Evolutionary conservation across 1,140 invertebrate species (phyloP).

Genomic region (Zaprionus camerounensis): DNA sequence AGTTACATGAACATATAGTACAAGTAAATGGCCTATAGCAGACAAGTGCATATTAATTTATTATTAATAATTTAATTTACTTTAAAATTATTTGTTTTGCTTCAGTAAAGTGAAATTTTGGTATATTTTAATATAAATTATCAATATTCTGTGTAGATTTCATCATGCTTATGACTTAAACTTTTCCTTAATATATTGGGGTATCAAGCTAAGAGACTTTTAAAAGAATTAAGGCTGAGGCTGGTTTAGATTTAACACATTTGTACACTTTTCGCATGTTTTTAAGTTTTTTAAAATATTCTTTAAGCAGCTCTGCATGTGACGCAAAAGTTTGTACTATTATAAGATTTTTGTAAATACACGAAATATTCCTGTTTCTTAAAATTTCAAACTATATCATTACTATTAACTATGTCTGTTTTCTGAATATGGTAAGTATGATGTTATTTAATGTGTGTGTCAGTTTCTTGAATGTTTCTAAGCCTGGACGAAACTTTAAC

Average conservation of each 20-base stretch:
- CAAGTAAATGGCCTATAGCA: background rate
- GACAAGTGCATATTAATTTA: background rate
- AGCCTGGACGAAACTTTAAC: constrained; percentile 15
- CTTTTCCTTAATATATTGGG: background rate
- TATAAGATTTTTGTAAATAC: constrained; percentile 13
- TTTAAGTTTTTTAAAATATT: background rate
- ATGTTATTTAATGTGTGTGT: constrained; percentile 32
- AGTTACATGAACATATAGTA: background rate
- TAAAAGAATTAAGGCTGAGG: background rate
- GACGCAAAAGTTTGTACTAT: background rate
- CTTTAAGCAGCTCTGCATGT: background rate
- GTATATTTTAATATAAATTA: no score
- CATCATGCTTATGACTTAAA: background rate
- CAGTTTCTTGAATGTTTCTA: constrained; percentile 27
- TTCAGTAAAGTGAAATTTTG: background rate
- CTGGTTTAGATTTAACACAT: background rate
- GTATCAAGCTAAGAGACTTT: no score
- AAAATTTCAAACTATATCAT: constrained; percentile 1
- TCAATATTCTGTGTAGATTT: no score
- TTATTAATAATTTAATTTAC: background rate
- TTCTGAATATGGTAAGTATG: constrained; percentile 28
- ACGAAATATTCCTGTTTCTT: background rate
- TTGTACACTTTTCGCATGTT: background rate
- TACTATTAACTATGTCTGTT: background rate
- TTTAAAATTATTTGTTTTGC: background rate